Base-by-base conservation (phyloP, 2,888 invertebrate species). In the Cheiracanthium punctorium region DNA sequence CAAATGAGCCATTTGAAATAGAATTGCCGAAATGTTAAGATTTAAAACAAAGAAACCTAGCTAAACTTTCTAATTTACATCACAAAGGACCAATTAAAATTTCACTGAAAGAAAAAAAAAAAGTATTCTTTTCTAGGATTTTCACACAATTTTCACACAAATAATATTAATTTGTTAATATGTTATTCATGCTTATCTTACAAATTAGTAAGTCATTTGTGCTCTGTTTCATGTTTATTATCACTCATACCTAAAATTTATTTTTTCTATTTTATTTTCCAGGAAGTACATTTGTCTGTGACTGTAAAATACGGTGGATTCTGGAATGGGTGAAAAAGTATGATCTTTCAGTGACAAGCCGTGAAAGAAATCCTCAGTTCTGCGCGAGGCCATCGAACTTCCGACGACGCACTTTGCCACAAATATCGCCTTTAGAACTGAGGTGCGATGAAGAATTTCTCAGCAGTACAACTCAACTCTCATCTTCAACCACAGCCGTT, bases 331-430 rank as follows among this genome's bases (percentile, higher is more conserved):
- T 97, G 89, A 94, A 95, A 75, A 95, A 95, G 88, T 95, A 95
- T n/a, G 97, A 97, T 91, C 93, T 97, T 58, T 97, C 97, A 93
- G 97, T 97, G 29, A 97, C 97, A 12, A 97, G 97, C 88, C 94
- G 97, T 65, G 97, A 97, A 92, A 93, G 96, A 90, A 96, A 96
- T 92, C 97, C 97, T 7, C 97, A 97, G 91, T 97, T 97, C 92
- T 97, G 97, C 91, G 97, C 97, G 14, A 95, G 94, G 89, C 97
- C 97, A 0, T 93, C 94, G 0, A 93, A 94, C 88, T 95, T 97
- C 90, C 94, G 96, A 82, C 95, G 96, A 88, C 94, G 95, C 70
- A 96, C 95, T 48, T 97, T 97, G 92, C 96, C 97, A 91, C 96
- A 95, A 90, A 96, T 97, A 89, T 95, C 95, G 91, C 94, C 95